These are phyloP conservation scores for Spodoptera littoralis DNA, from an alignment of 2,888 invertebrate species.

Conservation along the genomic window DNA sequence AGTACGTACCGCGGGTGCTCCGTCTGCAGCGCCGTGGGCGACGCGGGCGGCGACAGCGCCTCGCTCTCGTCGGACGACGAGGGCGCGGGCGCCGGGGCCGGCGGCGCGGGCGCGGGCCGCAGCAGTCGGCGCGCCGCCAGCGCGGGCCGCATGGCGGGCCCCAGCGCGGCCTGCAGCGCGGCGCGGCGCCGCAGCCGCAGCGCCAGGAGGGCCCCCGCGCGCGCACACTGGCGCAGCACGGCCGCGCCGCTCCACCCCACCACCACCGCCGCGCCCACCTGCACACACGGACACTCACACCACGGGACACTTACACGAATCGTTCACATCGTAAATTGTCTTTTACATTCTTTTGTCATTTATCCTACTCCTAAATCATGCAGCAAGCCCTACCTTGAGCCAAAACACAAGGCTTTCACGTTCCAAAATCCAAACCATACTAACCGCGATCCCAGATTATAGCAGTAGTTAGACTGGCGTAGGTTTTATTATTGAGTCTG, in stretches of 20 bases:
- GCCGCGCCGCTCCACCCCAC: constrained; percentile 76
- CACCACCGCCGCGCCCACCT: constrained; percentile 77
- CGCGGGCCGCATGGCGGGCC: background rate
- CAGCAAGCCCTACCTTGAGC: no score
- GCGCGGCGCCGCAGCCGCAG: constrained; percentile 69
- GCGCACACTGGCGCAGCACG: constrained; percentile 61
- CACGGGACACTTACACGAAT: no score
- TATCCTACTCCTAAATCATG: no score
- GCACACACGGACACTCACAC: no score
- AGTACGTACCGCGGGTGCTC: constrained; percentile 68
- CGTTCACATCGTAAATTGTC: no score
- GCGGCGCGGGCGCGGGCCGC: constrained; percentile 12
- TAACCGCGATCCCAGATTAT: no score
- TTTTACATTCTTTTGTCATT: no score
- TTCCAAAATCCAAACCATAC: no score
- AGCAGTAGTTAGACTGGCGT: no score
- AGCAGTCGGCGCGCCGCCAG: constrained; percentile 59
- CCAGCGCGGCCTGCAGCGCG: constrained; percentile 49
- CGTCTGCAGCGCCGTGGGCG: constrained; percentile 72
- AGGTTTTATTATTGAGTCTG: no score
- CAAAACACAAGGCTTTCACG: no score
- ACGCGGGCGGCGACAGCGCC: constrained; percentile 82
- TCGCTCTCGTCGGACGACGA: constrained; percentile 78
- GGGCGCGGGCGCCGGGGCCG: constrained; percentile 28
- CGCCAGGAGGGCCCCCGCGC: constrained; percentile 57